Evolutionary conservation across 2,797 vertebrate species (phyloP), one percentile per base, ranked within the genome.

Genomic region (Gymnoscopelus microlampas): DNA sequence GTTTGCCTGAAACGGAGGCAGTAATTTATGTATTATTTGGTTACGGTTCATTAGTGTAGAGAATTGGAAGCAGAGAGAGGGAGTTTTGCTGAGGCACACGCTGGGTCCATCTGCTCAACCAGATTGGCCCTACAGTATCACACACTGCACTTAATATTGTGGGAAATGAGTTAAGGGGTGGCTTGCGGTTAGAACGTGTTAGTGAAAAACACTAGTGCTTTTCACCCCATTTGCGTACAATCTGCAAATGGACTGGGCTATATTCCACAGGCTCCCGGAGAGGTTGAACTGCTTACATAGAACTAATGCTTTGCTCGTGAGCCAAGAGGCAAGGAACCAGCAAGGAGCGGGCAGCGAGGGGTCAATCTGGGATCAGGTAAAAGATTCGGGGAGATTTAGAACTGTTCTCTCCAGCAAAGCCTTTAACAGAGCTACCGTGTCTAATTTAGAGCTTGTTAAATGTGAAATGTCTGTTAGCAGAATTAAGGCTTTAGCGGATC

Each of bases 31-130:
- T 88, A 89, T 90, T 90, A 92, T 91, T 90, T 92, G 84, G 89
- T 91, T 90, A 91, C 82, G 90, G 87, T 91, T 92, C 89, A 92
- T 92, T 93, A 93, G 89, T 82, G 88, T 89, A 79, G 85, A 89
- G 84, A 89, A 91, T 85, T 88, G 85, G 87, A 90, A 89, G 81
- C 80, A 72, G 76, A 83, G 68, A 81, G 87, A 85, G 81, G 78
- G 80, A 78, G 73, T 81, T 90, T 88, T 82, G 81, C 79, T 23
- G 86, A 72, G 84, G 81, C 85, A 76, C 91, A 91, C 87, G 90
- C 90, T 89, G 92, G 73, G 89, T 88, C 92, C 89, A 93, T 93
- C 92, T 93, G 92, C 84, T 90, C 67, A 32, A 81, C 83, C 92
- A 93, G 91, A 92, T 90, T 92, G 90, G 79, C 87, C 82, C 74